Conservation (phyloP, 1,140 invertebrate genomes). For the Agrypnia vestita region DNA sequence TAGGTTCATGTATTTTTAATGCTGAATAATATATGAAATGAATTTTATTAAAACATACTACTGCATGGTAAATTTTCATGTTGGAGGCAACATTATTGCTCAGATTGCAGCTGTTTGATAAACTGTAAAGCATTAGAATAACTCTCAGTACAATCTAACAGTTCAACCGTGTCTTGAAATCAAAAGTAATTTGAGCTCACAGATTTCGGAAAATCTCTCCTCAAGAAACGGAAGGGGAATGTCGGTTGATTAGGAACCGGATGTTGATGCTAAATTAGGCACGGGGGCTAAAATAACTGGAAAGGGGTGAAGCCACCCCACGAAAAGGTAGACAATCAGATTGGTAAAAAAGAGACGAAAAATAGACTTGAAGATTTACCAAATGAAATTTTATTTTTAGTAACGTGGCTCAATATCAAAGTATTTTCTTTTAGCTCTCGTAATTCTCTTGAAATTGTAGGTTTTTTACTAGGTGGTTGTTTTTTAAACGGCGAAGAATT, state of each 20-base stretch:
- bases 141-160: conserved; percentile 45
- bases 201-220: conserved; percentile 56
- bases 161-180: conserved; percentile 52
- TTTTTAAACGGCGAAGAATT: not conserved
- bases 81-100: not conserved
- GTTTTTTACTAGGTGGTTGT: not conserved
- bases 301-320: conserved; percentile 12
- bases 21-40: no score
- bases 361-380: not conserved
- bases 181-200: conserved; percentile 59
- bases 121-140: conserved; percentile 48
- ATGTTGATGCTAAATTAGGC: conserved; percentile 61
- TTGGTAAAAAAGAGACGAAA: conserved; percentile 33
- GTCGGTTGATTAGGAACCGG: conserved; percentile 60
- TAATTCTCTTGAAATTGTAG: not conserved
- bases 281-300: conserved; percentile 17
- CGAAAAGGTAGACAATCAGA: conserved; percentile 36
- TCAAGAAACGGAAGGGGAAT: conserved; percentile 50
- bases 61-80: no score
- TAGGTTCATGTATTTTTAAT: no score
- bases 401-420: not conserved
- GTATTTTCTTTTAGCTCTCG: not conserved
- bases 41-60: no score
- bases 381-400: not conserved
- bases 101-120: conserved; percentile 26